phyloP scores from a whole-genome alignment of 2,113 vertebrate species.

The Sorex fumeus region DNA sequence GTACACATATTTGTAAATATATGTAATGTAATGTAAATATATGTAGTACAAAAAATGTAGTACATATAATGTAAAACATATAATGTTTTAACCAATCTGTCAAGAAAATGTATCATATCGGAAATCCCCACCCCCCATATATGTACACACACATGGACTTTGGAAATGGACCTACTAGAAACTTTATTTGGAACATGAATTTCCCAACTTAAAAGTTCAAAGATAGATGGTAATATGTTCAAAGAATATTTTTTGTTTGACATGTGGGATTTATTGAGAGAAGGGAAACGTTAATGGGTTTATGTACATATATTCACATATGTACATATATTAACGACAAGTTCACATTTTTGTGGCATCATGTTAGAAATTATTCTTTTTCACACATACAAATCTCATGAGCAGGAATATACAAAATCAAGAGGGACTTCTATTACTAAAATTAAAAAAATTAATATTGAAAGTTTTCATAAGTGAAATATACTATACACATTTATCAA shows the following conservation, averaged over 20 bases:
- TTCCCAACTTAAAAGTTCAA: conserved; percentile 11
- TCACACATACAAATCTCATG: background rate
- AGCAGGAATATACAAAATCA: background rate
- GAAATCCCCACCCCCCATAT: background rate
- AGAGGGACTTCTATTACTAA: background rate
- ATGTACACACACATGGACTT: background rate
- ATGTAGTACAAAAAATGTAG: too few relatives aligned
- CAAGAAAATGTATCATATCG: background rate
- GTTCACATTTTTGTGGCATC: background rate
- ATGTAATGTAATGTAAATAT: too few relatives aligned
- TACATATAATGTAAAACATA: too few relatives aligned
- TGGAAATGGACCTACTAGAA: background rate
- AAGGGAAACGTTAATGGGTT: background rate
- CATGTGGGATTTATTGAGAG: background rate
- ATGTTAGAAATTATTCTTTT: background rate
- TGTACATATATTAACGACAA: background rate
- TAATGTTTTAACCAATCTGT: background rate
- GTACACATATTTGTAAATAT: too few relatives aligned
- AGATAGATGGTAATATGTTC: background rate
- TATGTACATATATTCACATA: too few relatives aligned
- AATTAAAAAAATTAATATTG: background rate
- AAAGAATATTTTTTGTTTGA: background rate
- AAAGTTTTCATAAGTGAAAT: background rate
- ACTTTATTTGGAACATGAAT: background rate
- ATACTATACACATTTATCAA: background rate